These are phyloP conservation scores for Scolopax mira DNA, from an alignment of 2,113 vertebrate genomes.

Conservation along the genomic window DNA sequence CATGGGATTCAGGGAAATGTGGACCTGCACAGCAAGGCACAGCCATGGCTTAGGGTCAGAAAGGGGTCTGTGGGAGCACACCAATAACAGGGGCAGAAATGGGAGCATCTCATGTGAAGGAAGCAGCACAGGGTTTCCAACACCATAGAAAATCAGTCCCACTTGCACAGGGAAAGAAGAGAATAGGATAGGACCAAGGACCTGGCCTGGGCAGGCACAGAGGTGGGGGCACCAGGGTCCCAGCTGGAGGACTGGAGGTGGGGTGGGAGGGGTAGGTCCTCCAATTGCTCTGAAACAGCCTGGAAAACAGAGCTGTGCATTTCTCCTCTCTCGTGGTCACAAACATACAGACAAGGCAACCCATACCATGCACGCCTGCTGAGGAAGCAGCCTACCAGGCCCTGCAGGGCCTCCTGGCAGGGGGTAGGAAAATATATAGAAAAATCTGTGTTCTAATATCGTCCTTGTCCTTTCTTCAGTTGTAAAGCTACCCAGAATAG, in stretches of 20 bases:
- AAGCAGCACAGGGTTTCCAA: accelerated
- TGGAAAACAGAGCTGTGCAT: not conserved
- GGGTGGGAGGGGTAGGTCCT: not conserved
- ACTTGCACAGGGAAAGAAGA: not conserved
- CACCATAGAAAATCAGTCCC: not conserved
- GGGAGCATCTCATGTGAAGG: not conserved
- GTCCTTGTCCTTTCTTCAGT: not conserved
- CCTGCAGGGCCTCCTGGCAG: not conserved
- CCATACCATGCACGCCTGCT: accelerated
- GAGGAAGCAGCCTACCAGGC: not conserved
- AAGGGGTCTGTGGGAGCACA: not conserved
- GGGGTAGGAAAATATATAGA: not conserved
- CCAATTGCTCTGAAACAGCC: not conserved
- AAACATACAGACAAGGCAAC: not conserved
- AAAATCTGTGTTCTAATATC: not conserved
- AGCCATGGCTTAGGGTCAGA: not conserved
- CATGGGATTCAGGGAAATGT: accelerated
- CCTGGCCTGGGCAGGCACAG: not conserved
- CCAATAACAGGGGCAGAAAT: not conserved
- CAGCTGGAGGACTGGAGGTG: not conserved
- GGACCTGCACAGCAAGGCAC: not conserved
- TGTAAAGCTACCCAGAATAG: conserved; percentile 23
- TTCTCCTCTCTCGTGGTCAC: not conserved
- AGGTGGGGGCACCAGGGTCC: not conserved
- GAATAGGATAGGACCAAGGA: not conserved